Base-by-base conservation (phyloP, 92 coral and sea anemone genomes). In the Epizoanthus ramosus region DNA sequence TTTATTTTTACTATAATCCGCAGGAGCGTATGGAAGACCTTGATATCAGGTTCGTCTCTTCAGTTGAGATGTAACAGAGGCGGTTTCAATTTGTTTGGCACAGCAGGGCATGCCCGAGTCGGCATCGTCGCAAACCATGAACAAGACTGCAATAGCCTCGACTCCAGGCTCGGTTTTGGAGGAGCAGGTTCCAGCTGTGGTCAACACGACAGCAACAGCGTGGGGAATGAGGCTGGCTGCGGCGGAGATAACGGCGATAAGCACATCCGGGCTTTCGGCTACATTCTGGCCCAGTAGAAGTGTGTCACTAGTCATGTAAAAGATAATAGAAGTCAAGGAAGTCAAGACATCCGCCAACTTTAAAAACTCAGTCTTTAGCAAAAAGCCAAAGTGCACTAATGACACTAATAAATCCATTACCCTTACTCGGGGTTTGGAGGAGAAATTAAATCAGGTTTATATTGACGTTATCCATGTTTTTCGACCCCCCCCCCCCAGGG, bases 141-240 rank as follows among this genome's bases (percentile, higher is more conserved):
- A 45, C 18, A 71, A 35, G 64, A 86, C 45, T 91, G 95, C 71
- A 41, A 24, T 4, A 59, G 64, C 16, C 58, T 86, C 13, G 92
- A 92, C 68, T 92, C 95, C 12, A 50, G 81, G 12, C 6, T 92
- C 57, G 95, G 95, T 1, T 84, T 92, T 72, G 95, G 95, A 22
- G 72, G 81, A 15, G 68, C 13, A 8, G 90, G 90, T 5, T 63
- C 65, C 1, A 18, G 75, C 6, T 82, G 85, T 19, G 57, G 66
- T 0, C 39, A 19, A 22, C 73, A 74, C 53, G 54, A 74, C 65
- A 10, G 23, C 59, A 58, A 66, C 18, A 43, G 59, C 14, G 75
- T 86, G n/a, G 92, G 92, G 1, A 89, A 83, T 47, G 88, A 86
- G 41, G 69, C 88, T 1, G 60, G 80, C 17, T 57, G 63, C 10